phyloP scores from a whole-genome alignment of 2,888 invertebrate species.

The Urechis unicinctus region DNA sequence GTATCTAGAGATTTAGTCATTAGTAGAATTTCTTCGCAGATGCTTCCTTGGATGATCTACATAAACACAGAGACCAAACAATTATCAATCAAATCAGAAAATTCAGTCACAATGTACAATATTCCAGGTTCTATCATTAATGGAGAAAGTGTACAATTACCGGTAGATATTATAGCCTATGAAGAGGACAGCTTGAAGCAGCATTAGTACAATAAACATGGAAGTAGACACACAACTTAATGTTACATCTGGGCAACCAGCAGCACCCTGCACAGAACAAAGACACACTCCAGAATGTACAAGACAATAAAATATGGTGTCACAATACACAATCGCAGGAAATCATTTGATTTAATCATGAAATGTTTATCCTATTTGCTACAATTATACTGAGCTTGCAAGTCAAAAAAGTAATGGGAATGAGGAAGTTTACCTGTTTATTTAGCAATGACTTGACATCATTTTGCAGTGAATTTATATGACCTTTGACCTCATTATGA shows the following conservation, averaged over 20 bases:
- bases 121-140: background rate
- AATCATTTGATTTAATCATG: too few species aligned
- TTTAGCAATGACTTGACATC: too few species aligned
- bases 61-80: conserved; percentile 5
- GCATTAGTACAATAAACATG: background rate
- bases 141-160: background rate
- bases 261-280: conserved; percentile 23
- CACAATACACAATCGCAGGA: too few species aligned
- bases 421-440: too few species aligned
- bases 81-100: background rate
- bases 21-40: conserved; percentile 25
- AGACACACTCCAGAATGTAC: conserved; percentile 13
- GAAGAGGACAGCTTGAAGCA: background rate
- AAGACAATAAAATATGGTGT: too few species aligned
- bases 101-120: background rate
- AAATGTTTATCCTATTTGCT: too few species aligned
- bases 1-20: too few species aligned
- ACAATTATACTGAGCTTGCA: background rate
- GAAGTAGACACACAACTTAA: background rate
- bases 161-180: conserved; percentile 1
- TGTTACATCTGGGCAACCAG: background rate
- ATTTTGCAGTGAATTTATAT: conserved; percentile 11
- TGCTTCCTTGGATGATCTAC: conserved; percentile 18
- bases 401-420: too few species aligned
- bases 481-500: conserved; percentile 3